These are phyloP conservation scores for Amaurobius ferox DNA, from an alignment of 2,888 invertebrate genomes.

Conservation along the genomic window DNA sequence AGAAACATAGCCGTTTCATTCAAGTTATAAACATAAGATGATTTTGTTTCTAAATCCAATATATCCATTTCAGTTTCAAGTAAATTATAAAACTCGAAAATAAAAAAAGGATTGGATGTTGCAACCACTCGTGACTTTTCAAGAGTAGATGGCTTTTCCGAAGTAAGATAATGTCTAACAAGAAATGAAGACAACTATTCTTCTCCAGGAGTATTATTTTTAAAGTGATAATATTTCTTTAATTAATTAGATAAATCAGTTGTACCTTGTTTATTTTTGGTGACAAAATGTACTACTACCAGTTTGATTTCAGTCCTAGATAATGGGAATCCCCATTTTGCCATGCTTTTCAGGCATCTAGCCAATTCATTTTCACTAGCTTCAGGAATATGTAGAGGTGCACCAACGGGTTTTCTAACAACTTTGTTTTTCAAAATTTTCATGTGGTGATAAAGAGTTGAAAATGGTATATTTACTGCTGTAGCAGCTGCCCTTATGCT, in stretches of 20 bases:
- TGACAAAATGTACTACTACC: not conserved
- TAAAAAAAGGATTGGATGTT: not conserved
- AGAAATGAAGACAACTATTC: too few species aligned
- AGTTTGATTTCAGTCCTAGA: not conserved
- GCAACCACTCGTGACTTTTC: not conserved
- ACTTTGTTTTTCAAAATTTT: not conserved
- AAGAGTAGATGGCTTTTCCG: not conserved
- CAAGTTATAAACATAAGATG: not conserved
- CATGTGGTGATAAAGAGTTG: not conserved
- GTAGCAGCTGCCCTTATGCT: not conserved
- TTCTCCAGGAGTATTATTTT: not conserved
- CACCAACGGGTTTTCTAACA: not conserved
- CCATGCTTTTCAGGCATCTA: too few species aligned
- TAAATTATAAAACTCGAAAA: not conserved
- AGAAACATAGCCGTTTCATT: not conserved
- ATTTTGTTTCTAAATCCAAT: not conserved
- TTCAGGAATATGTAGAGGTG: not conserved
- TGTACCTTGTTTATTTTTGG: not conserved
- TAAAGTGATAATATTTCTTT: too few species aligned
- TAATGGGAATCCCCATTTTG: too few species aligned
- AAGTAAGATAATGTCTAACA: not conserved
- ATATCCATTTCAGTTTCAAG: not conserved
- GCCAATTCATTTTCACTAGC: not conserved
- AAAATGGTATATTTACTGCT: constrained; percentile 1
- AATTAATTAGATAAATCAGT: not conserved